Percentiles rank a stretch among this genome's conserved stretches.
Conservation (phyloP, 2,888 invertebrate species). For the Polyploca ridens region DNA sequence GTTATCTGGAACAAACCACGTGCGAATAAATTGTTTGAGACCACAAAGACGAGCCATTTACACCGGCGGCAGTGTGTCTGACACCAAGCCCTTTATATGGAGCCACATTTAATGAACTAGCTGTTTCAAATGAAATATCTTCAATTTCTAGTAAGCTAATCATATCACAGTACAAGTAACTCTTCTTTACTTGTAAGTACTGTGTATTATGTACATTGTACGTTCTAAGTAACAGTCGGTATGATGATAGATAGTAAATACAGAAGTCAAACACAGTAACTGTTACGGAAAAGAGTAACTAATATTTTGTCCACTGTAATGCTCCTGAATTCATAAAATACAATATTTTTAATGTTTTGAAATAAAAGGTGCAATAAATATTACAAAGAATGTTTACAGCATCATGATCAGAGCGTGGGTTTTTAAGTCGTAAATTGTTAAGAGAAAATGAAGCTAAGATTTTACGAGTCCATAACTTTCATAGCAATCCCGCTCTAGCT, state of each 20-base stretch:
- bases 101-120: not conserved
- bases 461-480: not conserved
- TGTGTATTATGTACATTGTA: too few species aligned
- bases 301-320: too few species aligned
- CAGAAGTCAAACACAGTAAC: too few species aligned
- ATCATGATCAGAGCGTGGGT: not conserved
- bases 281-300: too few species aligned
- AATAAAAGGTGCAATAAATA: not conserved
- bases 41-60: not conserved
- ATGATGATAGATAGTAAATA: too few species aligned
- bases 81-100: slow-evolving; percentile 4
- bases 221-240: too few species aligned
- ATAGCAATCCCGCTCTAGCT: slow-evolving; percentile 4
- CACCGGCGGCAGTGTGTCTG: slow-evolving; percentile 1
- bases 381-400: not conserved
- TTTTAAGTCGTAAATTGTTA: not conserved
- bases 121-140: not conserved
- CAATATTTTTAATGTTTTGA: too few species aligned
- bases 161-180: too few species aligned
- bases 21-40: slow-evolving; percentile 1
- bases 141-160: not conserved
- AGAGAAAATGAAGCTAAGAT: not conserved
- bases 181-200: too few species aligned
- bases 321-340: too few species aligned
- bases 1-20: slow-evolving; percentile 8